Conservation (phyloP, 2,113 vertebrate species). For the Vanacampus margaritifer region DNA sequence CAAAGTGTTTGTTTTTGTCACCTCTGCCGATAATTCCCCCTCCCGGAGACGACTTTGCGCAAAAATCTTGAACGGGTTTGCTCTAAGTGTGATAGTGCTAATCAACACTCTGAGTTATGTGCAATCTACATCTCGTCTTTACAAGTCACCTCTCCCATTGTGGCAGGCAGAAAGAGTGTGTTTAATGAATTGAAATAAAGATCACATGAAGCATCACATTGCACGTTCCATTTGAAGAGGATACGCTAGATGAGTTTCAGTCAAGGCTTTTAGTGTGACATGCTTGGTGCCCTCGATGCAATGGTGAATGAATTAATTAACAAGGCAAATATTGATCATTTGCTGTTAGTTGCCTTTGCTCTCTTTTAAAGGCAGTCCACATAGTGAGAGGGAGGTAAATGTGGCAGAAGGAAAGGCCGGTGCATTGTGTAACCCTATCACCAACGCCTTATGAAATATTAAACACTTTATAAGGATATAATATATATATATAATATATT, state of each 20-base stretch:
- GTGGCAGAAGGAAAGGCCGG: constrained; percentile 5
- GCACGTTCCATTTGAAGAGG: not conserved
- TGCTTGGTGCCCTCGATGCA: constrained; percentile 54
- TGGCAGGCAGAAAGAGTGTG: too few relatives aligned
- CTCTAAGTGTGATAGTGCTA: constrained; percentile 18
- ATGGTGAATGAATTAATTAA: constrained; percentile 66
- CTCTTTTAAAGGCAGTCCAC: constrained; percentile 57
- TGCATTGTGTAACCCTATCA: not conserved
- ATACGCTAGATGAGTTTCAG: constrained; percentile 41
- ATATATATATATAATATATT: too few relatives aligned
- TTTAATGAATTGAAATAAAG: too few relatives aligned
- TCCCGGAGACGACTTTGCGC: too few relatives aligned
- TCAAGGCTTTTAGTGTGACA: constrained; percentile 51
- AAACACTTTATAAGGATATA: not conserved
- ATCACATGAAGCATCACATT: too few relatives aligned
- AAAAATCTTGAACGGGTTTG: too few relatives aligned
- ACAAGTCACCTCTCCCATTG: not conserved
- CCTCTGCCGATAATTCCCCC: too few relatives aligned
- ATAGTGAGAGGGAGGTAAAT: constrained; percentile 46
- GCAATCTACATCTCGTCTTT: constrained; percentile 33
- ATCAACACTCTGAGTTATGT: constrained; percentile 43
- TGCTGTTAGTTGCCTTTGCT: constrained; percentile 52
- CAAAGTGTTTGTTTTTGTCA: too few relatives aligned
- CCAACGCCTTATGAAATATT: not conserved
- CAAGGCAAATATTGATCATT: constrained; percentile 57